Base-by-base conservation (phyloP, 1,140 invertebrate species). In the Chrysopa pallens region DNA sequence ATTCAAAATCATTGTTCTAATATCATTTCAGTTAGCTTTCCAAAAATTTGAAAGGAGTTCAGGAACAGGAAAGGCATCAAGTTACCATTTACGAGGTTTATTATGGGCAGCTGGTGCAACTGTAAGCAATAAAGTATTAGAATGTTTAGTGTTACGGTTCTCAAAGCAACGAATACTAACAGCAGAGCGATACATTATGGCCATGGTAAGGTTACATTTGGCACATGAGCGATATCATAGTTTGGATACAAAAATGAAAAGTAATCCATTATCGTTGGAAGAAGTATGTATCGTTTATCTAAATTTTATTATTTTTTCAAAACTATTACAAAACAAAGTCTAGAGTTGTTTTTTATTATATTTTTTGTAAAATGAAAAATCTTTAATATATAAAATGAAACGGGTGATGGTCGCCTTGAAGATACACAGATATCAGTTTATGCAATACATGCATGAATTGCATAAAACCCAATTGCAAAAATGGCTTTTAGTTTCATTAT, bases 111-210 rank as follows among this genome's bases (percentile, higher is more conserved):
- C 75, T 17, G 78, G 77, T 42, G 68, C 75, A 41, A 72, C 74
- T 4, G 78, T 77, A 6, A 75, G 72, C 51, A 82, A 82, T 58
- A 82, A 82, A 66, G 79, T 81, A 42, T 60, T 81, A 39, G 79
- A 82, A 66, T 78, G 76, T 58, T 57, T 80, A 12, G 73, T 80
- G 36, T 58, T 80, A 28, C 57, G 78, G 46, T 80, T 76, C 62
- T 68, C 76, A 11, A 73, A 73, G 54, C 73, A 73, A 56, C 61
- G 61, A 40, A 52, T 69, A 13, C 56, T 81, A 2, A 66, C 72
- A 6, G 66, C 73, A 1, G 76, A 78, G 59, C 69, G 71, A 46
- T 80, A 75, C 57, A 55, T 80, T 11, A 69, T 79, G 66, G 75
- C 76, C 28, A 70, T 81, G 60, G 73, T 80, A 14, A 60, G 77